Conservation (phyloP, 2,888 invertebrate genomes). For the Plebejus argus region DNA sequence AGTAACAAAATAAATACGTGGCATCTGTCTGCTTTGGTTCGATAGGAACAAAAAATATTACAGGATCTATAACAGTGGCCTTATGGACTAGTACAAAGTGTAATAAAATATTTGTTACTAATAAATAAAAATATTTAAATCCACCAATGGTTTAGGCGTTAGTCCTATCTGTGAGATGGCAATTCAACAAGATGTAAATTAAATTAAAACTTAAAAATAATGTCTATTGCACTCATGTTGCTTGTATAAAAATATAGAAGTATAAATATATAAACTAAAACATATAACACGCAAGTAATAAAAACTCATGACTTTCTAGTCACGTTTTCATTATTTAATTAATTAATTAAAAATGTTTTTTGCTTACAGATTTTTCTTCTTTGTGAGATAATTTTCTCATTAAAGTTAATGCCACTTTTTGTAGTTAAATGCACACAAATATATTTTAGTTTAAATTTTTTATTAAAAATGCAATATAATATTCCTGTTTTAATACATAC, state of each 20-base stretch:
- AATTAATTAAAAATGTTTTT: not conserved
- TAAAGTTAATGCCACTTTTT: not conserved
- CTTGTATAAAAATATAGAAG: not conserved
- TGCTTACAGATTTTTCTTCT: not conserved
- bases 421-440: not conserved
- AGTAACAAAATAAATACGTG: slow-evolving; percentile 47
- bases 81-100: not conserved
- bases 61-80: not conserved
- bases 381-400: not conserved
- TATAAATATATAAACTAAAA: not conserved
- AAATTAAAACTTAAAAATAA: slow-evolving; percentile 1
- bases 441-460: not conserved
- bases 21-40: slow-evolving; percentile 50
- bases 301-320: not conserved
- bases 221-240: not conserved
- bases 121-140: not conserved
- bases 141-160: not conserved
- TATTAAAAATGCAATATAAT: not conserved
- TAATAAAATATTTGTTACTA: not conserved
- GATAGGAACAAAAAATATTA: slow-evolving; percentile 51
- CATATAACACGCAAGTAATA: not conserved
- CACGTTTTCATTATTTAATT: not conserved
- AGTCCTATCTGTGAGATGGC: not conserved
- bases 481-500: not conserved
- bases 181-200: not conserved